A percentile compares a stretch with the other conserved stretches of the same genome.
phyloP scores from a whole-genome alignment of 2,113 vertebrate genomes.

The Cairina moschata region DNA sequence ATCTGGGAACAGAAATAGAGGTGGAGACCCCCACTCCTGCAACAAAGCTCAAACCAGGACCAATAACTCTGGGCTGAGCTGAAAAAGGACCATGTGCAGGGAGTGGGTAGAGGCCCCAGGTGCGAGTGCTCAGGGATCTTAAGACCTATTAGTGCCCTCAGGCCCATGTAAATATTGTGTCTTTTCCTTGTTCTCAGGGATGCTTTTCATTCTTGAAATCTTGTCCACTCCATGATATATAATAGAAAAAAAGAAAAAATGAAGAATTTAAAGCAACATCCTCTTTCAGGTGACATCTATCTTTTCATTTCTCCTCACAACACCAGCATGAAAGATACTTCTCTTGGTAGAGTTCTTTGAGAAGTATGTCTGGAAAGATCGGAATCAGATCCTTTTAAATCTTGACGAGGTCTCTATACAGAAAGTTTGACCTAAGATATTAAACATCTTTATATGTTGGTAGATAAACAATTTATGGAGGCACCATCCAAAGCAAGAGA shows the following conservation, averaged over 20 bases:
- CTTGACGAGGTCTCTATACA: neutral
- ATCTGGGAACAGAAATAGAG: neutral
- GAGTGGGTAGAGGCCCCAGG: neutral
- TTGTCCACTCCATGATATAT: neutral
- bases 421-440: neutral
- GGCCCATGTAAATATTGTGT: neutral
- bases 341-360: neutral
- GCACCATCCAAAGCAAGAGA: neutral
- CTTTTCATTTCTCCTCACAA: neutral
- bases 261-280: neutral
- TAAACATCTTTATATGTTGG: neutral
- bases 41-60: neutral
- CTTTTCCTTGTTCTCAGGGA: neutral
- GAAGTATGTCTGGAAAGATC: slow-evolving; percentile 8
- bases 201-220: neutral
- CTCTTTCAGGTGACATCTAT: neutral
- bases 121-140: neutral
- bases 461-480: neutral
- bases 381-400: neutral
- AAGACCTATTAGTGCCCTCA: neutral
- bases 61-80: neutral
- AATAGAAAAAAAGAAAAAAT: neutral
- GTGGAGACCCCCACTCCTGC: neutral
- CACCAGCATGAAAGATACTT: neutral
- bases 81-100: neutral